Base-by-base conservation (phyloP, 1,140 invertebrate genomes). In the Cydia strobilella region DNA sequence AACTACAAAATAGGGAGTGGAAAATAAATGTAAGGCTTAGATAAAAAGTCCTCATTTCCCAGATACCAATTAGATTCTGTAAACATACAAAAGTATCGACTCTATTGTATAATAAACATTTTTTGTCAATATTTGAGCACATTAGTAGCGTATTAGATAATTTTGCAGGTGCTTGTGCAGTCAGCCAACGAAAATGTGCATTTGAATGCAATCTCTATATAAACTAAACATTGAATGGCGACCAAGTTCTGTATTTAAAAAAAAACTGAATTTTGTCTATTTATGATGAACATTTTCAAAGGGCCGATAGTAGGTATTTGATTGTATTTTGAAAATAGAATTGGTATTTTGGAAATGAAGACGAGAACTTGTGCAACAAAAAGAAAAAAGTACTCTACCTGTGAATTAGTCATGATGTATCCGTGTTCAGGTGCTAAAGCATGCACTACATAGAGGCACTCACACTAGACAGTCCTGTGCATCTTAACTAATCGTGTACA, bases 331-430 rank as follows among this genome's bases (percentile, higher is more conserved):
- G 15, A n/a, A 59, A 20, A 59, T 59, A 2, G 54, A 59, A 59
- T 59, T 59, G 20, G n/a, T 59, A 59, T 59, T 59, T 59, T 59
- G 20, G 54, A 78, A 72, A 78, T 76, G 77, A 75, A 78, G 76
- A 76, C 77, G 78, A 75, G 51, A 80, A 73, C 69, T 51, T 73
- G 75, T 80, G 75, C 74, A 76, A 76, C 79, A 77, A 83, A 80
- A 75, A 80, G 82, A 83, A 80, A 82, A 75, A 77, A 75, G 23
- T 71, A 76, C 31, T 71, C 78, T 90, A 93, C 92, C 92, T 93
- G 92, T 84, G 90, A 91, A 89, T 93, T 93, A 86, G 92, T 93
- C 92, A 93, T 93, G 75, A 82, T 82, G 90, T 77, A 84, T 83
- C 84, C 25, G 63, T 81, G 87, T 75, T 82, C 81, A 65, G 83